Evolutionary conservation across 37 sponge, comb jelly and placozoan genomes (phyloP).

Genomic region (Beroe forskalii): DNA sequence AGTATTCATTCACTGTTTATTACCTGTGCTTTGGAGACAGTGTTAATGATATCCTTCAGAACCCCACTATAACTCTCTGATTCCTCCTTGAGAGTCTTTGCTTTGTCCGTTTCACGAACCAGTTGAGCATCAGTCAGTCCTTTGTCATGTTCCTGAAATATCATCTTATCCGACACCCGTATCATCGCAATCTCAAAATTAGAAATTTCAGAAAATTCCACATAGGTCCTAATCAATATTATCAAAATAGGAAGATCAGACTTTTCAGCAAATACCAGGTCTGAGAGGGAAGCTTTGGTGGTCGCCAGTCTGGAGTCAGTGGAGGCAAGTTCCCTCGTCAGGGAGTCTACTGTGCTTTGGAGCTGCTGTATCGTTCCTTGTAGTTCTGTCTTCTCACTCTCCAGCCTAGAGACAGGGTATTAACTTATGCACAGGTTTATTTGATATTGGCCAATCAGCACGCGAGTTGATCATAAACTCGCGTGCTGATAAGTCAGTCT

Average conservation of each 20-base stretch:
- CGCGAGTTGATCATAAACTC: too few relatives aligned
- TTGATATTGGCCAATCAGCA: too few relatives aligned
- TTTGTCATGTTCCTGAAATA: constrained; percentile 42
- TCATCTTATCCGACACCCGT: too few relatives aligned
- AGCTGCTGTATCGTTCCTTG: background rate
- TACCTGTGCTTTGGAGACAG: constrained; percentile 33
- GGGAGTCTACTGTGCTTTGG: constrained; percentile 28
- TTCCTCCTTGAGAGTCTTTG: constrained; percentile 33
- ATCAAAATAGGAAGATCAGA: too few relatives aligned
- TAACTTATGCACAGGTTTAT: too few relatives aligned
- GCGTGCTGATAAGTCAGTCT: too few relatives aligned
- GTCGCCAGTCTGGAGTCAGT: background rate
- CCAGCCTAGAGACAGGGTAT: constrained; percentile 12
- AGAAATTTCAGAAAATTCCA: too few relatives aligned
- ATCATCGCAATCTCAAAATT: too few relatives aligned
- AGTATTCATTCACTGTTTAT: too few relatives aligned
- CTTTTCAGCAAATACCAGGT: too few relatives aligned
- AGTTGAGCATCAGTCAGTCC: constrained; percentile 4
- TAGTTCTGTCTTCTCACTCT: constrained; percentile 42
- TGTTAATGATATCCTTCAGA: constrained; percentile 59
- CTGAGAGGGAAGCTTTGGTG: background rate
- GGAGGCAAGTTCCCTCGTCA: background rate
- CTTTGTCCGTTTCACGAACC: constrained; percentile 21
- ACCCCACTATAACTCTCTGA: background rate
- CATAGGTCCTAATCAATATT: too few relatives aligned